Percentiles rank a stretch among this genome's conserved stretches.
Evolutionary conservation across 2,888 invertebrate species (phyloP).

Genomic region (Ptychoptera albimana): DNA sequence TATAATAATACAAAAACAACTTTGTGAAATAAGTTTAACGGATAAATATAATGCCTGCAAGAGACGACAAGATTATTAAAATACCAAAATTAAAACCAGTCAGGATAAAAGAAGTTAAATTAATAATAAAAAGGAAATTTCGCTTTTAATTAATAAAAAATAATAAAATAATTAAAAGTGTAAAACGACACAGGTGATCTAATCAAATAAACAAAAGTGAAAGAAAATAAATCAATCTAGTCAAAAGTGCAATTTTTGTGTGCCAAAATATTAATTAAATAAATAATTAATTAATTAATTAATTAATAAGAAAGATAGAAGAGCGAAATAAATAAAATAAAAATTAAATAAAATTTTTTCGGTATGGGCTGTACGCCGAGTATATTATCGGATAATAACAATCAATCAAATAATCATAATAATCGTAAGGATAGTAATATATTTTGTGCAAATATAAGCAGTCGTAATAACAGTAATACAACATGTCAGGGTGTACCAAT

Average conservation of each 20-base stretch:
- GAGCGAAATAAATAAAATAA: background rate
- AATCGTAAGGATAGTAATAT: conserved; percentile 8
- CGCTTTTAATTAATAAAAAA: background rate
- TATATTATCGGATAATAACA: conserved; percentile 15
- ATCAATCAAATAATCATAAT: conserved; percentile 4
- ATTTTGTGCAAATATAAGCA: conserved; percentile 4
- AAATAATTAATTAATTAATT: too few relatives aligned
- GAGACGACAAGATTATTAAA: background rate
- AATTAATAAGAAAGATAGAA: background rate
- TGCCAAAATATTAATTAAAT: too few relatives aligned
- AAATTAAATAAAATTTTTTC: too few relatives aligned
- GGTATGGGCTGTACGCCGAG: conserved; percentile 17
- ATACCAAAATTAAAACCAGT: conserved; percentile 6
- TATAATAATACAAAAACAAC: too few relatives aligned
- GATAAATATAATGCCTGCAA: too few relatives aligned
- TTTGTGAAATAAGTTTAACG: too few relatives aligned
- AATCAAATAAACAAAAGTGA: too few relatives aligned
- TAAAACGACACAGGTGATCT: too few relatives aligned
- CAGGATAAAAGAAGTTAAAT: background rate
- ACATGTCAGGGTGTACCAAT: conserved; percentile 8
- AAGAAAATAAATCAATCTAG: too few relatives aligned
- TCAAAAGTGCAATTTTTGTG: too few relatives aligned
- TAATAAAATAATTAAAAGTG: background rate
- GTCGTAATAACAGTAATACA: conserved; percentile 12
- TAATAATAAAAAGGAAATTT: background rate